phyloP scores from a whole-genome alignment of 2,113 vertebrate species.

The Pavo muticus region DNA sequence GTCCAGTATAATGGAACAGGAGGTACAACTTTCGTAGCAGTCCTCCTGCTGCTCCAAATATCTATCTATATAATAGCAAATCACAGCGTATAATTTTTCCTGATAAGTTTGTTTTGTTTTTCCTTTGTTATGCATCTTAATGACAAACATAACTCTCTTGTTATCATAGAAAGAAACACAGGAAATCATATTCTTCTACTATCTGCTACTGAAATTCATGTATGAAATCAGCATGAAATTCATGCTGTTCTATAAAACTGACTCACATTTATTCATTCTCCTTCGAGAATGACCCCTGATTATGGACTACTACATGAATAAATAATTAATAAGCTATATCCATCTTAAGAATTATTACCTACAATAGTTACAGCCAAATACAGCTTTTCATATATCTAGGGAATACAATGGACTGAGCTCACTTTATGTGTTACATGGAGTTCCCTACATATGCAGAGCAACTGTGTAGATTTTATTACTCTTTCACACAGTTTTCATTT shows the following conservation, averaged over 20 bases:
- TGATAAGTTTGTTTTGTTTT: background rate
- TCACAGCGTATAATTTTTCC: too few relatives aligned
- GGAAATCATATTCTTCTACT: background rate
- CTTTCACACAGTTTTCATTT: background rate
- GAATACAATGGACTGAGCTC: background rate
- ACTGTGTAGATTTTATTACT: background rate
- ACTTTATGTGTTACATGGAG: background rate
- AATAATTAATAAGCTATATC: conserved; percentile 11
- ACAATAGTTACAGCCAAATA: background rate
- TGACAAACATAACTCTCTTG: background rate
- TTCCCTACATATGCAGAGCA: background rate
- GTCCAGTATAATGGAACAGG: too few relatives aligned
- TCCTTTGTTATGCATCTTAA: background rate
- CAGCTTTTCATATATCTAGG: background rate
- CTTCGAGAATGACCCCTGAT: conserved; percentile 1
- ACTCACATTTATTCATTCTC: background rate
- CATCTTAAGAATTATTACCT: background rate
- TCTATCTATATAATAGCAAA: too few relatives aligned
- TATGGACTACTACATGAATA: background rate
- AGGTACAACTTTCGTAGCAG: too few relatives aligned
- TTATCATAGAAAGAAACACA: background rate
- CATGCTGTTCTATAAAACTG: background rate
- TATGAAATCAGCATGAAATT: too few relatives aligned
- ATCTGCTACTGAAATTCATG: background rate
- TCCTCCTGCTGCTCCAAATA: too few relatives aligned